Percentiles rank a stretch among this genome's conserved stretches.
Evolutionary conservation across 2,888 invertebrate genomes (phyloP).

Genomic region (Ornithoptera alexandrae): DNA sequence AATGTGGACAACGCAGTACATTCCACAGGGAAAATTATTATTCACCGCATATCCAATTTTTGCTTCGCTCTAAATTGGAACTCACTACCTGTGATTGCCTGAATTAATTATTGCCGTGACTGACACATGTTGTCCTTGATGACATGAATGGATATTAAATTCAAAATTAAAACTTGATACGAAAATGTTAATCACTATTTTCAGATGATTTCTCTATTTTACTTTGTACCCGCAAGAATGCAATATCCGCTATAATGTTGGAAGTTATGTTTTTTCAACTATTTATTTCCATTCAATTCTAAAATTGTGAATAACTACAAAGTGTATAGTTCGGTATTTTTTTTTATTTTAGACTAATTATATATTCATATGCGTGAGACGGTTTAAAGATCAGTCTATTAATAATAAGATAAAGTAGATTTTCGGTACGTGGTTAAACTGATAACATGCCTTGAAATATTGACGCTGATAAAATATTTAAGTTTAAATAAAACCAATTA

Average conservation of each 20-base stretch:
- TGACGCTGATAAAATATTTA: constrained; percentile 5
- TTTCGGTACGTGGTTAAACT: no score
- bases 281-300: no score
- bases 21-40: constrained; percentile 74
- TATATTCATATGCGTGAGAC: no score
- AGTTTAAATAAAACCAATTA: constrained; percentile 19
- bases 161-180: neutral
- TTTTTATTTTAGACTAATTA: no score
- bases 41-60: constrained; percentile 75
- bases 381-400: no score
- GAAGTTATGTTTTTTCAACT: no score
- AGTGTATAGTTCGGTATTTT: no score
- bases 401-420: no score
- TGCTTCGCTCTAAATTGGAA: constrained; percentile 65
- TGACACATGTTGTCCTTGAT: constrained; percentile 18
- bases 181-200: neutral
- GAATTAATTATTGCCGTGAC: constrained; percentile 30
- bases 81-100: constrained; percentile 38
- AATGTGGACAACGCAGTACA: constrained; percentile 76
- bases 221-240: no score
- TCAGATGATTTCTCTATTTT: neutral
- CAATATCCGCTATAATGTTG: no score
- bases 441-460: no score
- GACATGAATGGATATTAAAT: constrained; percentile 7
- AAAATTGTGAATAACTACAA: no score